Base-by-base conservation (phyloP, 2,888 invertebrate species). In the Gisinianus flammeolus region DNA sequence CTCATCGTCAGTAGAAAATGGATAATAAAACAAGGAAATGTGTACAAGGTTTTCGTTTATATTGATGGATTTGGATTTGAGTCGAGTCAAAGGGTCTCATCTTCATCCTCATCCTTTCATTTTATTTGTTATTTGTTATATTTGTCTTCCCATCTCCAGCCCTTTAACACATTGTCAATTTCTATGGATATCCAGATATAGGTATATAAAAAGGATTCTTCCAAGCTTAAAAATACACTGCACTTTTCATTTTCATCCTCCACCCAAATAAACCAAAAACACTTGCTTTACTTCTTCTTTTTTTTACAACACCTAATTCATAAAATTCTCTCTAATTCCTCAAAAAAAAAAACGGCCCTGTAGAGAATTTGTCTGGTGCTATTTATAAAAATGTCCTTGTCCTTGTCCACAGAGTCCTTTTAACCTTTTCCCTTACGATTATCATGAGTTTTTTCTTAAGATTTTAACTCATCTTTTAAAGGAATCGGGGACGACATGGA, bases 41-140 rank as follows among this genome's bases (percentile, higher is more conserved):
- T 44, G 44, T 16, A 44, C 44, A 16, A 19, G 19, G 44, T 19
- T 44, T 44, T 44, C 35, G 73, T 73, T 73, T 33, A 16, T 22
- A 68, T 68, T 68, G 68, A 68, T 33, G 68, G 44, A 68, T 56
- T 19, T 44, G 31, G 35, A n/a, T 26, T 26, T 64, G 56, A n/a
- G 56, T 56, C 16, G 64, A 64, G 64, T 64, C 26, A 64, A 64
- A 64, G 64, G 64, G 64, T 28, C 64, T 10, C 28, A 56, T 4
- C 26, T 16, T 26, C 64, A 24, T 64, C 64, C 10, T 64, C 16
- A 64, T 64, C 64, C 64, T 64, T 64, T 64, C 64, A 26, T 64
- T 26, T 26, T 64, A 26, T 64, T 28, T 6, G 28, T 64, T 64
- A 6, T 64, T 28, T 28, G 26, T 44, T 64, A 16, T 26, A 24